Percentiles rank a stretch among this genome's conserved stretches.
Conservation (phyloP, 2,113 vertebrate species). For the Meleagris gallopavo region DNA sequence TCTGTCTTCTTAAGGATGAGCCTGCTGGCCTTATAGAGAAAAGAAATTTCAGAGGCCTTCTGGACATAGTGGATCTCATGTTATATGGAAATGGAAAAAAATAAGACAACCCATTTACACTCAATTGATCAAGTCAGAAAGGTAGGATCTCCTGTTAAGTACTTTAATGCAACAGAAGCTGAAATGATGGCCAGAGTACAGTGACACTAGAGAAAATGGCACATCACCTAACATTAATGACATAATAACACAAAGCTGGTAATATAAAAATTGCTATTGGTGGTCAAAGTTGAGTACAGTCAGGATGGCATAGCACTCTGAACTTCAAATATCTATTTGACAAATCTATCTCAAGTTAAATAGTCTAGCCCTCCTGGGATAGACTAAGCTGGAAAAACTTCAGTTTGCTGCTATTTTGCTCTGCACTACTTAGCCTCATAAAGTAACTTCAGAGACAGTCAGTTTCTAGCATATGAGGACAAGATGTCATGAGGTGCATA, state of each 20-base stretch:
- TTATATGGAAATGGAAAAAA: neutral
- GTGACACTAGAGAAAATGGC: neutral
- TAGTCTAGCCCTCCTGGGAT: slow-evolving; percentile 5
- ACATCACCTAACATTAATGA: slow-evolving; percentile 22
- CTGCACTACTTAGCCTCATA: neutral
- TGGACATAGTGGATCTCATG: neutral
- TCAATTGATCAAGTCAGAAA: neutral
- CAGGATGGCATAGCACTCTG: neutral
- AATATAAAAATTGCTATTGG: slow-evolving; percentile 8
- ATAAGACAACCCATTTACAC: neutral
- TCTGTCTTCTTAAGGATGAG: neutral
- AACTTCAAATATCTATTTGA: slow-evolving; percentile 11
- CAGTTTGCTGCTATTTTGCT: slow-evolving; percentile 13
- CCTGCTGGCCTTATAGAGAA: neutral
- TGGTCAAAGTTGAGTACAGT: neutral
- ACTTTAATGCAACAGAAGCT: neutral
- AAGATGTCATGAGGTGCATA: neutral
- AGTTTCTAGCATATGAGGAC: neutral
- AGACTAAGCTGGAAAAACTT: slow-evolving; percentile 3
- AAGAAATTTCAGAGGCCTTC: neutral
- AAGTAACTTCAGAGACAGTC: slow-evolving; percentile 4
- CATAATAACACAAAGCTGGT: slow-evolving; percentile 27
- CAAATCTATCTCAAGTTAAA: neutral
- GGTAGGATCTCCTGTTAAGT: neutral
- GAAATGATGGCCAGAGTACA: neutral